Base-by-base conservation (phyloP, 2,888 invertebrate species). In the Drymonia ruficornis region DNA sequence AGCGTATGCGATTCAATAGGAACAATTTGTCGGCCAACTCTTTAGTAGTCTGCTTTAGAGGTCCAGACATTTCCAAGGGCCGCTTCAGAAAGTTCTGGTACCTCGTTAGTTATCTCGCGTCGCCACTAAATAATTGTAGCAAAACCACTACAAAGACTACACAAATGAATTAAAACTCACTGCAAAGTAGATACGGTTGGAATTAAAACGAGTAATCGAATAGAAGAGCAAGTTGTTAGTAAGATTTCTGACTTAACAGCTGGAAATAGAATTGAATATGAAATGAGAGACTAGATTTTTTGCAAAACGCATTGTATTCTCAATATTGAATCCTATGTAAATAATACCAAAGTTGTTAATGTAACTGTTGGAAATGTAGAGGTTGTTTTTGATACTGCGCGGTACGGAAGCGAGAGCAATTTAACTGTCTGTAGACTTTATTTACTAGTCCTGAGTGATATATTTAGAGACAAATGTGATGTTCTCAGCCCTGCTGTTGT, bases 91-190 rank as follows among this genome's bases (percentile, higher is more conserved):
- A 75, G 76, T 78, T 82, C 80, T 85, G 86, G 85, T 89, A 88
- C 89, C 87, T 89, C 87, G 87, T 89, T 89, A 90, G 83, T 87
- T 87, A 89, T 86, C 82, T 84, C 78, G 78, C 78, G 74, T 78
- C 76, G 80, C 81, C 75, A 81, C 81, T 88, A 87, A 88, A 87
- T 89, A 89, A 89, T 87, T 90, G 88, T 89, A 87, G 86, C 86
- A 86, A 70, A 78, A 80, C 69, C 72, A 70, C 66, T 72, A 59
- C 49, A 38, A 53, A 63, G 4, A 29, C 43, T 19, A 5, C 29
- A 28, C 52, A 60, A 50, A 57, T 16, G 18, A 78, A 66, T 61
- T 54, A 51, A 28, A 70, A 75, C 69, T 56, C 52, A 49, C 0
- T 18, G n/a, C n/a, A 2, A 55, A 38, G 18, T 29, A 0, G 13